These are phyloP conservation scores for Urophycis tenuis DNA, from an alignment of 2,797 vertebrate genomes.

Conservation along the genomic window DNA sequence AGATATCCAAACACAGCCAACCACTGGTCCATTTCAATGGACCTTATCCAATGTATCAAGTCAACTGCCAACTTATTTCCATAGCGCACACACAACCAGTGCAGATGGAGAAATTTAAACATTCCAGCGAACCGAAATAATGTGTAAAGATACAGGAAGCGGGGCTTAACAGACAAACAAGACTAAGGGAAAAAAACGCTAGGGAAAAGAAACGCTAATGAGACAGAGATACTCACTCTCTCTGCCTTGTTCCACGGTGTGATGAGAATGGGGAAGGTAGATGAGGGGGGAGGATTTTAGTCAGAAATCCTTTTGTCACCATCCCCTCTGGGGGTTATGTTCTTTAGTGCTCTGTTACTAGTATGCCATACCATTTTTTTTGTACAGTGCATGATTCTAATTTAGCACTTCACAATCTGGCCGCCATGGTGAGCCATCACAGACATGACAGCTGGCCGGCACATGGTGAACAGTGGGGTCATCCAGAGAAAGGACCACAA, in stretches of 20 bases:
- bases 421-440: not conserved
- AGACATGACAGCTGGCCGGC: not conserved
- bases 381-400: constrained; percentile 24
- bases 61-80: not conserved
- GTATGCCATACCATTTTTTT: not conserved
- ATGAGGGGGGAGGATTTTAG: constrained; percentile 30
- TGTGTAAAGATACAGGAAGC: not conserved
- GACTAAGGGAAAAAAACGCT: not conserved
- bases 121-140: not conserved
- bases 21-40: not conserved
- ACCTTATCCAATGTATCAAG: not conserved
- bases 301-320: constrained; percentile 57
- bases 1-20: not conserved
- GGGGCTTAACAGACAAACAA: not conserved
- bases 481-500: constrained; percentile 10
- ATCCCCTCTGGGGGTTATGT: constrained; percentile 32
- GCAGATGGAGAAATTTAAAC: not conserved
- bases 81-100: not conserved
- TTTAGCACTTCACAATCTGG: constrained; percentile 15
- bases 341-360: constrained; percentile 42
- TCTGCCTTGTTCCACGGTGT: constrained; percentile 14
- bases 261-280: constrained; percentile 31
- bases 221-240: not conserved
- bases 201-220: not conserved
- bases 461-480: not conserved